Evolutionary conservation across 2,113 vertebrate species (phyloP), one percentile per base, ranked within the genome.

Genomic region (Tachysurus vachellii): DNA sequence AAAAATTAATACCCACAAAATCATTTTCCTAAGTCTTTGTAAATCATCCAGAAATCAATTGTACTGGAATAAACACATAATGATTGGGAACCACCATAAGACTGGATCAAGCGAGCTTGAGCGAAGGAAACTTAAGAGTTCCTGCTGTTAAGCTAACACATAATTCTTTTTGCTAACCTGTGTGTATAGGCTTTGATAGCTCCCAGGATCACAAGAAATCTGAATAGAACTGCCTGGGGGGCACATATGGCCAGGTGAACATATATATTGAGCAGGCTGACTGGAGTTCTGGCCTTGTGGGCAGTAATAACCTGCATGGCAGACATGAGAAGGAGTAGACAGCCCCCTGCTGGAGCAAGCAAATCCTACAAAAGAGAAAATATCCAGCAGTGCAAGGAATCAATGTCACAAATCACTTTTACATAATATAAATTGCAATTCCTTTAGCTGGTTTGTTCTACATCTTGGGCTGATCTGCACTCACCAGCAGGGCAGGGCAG

Each of bases 221-320:
- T 95, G 95, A 75, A 91, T 90, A 7, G 90, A 70, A 90, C 96
- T 97, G 71, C 97, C 97, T 80, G 88, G 5, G n/a, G 97, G 97
- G 68, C 97, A 98, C 36, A 92, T 95, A 87, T 96, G 92, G 70
- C 97, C 96, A 85, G 91, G 83, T 53, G 95, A 95, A 88, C 97
- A 98, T n/a, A 92, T 36, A 64, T 91, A 7, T 31, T 93, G 89
- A 61, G 88, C 59, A 62, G 89, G 90, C 66, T 79, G 86, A 82
- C 91, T 93, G 87, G 89, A 44, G 81, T 90, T 93, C 83, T 89
- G 90, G 61, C 85, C 84, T 2, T 89, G 82, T 50, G 94, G 94
- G 85, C 95, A 96, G 88, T 93, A 96, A 82, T 83, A 94, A 0
- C 95, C 95, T 19, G 92, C 92, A 42, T 93, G 91, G 83, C 95